Evolutionary conservation across 2,797 vertebrate species (phyloP), one percentile per base, ranked within the genome.

Genomic region (Allochrocebus solatus): DNA sequence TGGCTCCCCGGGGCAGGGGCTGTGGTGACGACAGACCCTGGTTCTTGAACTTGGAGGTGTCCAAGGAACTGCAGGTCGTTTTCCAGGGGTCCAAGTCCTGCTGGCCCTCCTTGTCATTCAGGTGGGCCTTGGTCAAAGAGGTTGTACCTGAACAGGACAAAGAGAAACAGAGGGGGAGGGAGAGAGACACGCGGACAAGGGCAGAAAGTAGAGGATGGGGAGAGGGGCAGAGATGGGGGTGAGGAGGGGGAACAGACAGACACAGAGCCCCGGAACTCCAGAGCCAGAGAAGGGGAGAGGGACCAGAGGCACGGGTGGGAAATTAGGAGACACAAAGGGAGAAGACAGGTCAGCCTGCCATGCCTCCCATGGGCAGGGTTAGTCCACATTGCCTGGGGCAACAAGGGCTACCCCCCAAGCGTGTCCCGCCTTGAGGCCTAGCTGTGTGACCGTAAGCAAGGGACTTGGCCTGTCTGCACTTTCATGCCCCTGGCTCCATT

Each of bases 1-100:
- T 93, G 26, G 14, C 39, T n/a, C 2, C 43, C 70, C 0, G 13
- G 19, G 14, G 13, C 39, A 72, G 96, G 57, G 13, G 36, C 41
- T 92, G 93, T 0, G 39, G 41, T 43, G 97, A 89, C 24, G 24
- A 75, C 1, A 74, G 79, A 64, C 83, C 24, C 36, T 83, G 92
- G 72, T 7, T 19, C 92, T 97, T 97, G 84, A 91, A 36, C 75
- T 30, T 61, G 36, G 97, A 91, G 81, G 55, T 33, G 24, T 81
- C 90, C 67, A 4, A 13, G 50, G 91, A 74, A 30, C 80, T 85
- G 24, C 0, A 19, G 95, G 74, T 2, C 5, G 46, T 36, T 64
- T 50, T 89, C 83, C 48, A 26, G 46, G 76, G 5, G 24, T 93
- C 87, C 2, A 4, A 1, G 16, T 96, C 94, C 93, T 95, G 75